Evolutionary conservation across 1,140 invertebrate genomes (phyloP).

Genomic region (Bicyclus anynana): DNA sequence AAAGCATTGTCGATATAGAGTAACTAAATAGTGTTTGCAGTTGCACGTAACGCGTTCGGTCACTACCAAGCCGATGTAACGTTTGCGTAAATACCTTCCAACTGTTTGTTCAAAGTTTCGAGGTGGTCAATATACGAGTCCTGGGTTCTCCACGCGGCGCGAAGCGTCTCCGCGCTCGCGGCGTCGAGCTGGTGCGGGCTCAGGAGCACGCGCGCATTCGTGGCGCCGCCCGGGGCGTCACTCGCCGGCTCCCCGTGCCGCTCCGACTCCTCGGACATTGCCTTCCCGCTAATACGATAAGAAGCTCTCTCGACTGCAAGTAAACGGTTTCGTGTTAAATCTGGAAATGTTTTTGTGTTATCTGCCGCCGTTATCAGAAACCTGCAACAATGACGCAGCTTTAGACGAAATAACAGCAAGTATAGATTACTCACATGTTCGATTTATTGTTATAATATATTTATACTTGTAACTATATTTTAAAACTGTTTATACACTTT

Average conservation of each 20-base stretch:
- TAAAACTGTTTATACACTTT: conserved; percentile 21
- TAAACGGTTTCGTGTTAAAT: conserved; percentile 49
- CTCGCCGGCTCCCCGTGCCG: conserved; percentile 62
- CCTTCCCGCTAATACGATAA: conserved; percentile 63
- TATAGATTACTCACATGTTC: conserved; percentile 51
- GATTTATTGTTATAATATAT: conserved; percentile 19
- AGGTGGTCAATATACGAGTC: conserved; percentile 75
- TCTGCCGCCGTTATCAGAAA: conserved; percentile 56
- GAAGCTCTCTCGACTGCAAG: conserved; percentile 66
- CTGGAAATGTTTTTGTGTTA: conserved; percentile 42
- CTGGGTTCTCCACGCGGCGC: conserved; percentile 71
- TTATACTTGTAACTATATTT: conserved; percentile 27
- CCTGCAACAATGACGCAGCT: conserved; percentile 50
- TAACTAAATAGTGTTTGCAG: conserved; percentile 56
- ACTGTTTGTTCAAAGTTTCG: conserved; percentile 74
- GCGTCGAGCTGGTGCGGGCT: conserved; percentile 67
- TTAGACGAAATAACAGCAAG: conserved; percentile 15
- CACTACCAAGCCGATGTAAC: conserved; percentile 70
- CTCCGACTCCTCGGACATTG: conserved; percentile 72
- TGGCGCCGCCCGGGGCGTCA: conserved; percentile 54
- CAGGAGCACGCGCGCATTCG: conserved; percentile 67
- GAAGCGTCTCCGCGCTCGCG: conserved; percentile 63
- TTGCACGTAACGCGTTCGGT: conserved; percentile 48
- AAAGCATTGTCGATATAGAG: conserved; percentile 74
- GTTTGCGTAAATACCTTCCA: conserved; percentile 76